phyloP scores from a whole-genome alignment of 2,888 invertebrate species.

The Nemapogon koenigi region DNA sequence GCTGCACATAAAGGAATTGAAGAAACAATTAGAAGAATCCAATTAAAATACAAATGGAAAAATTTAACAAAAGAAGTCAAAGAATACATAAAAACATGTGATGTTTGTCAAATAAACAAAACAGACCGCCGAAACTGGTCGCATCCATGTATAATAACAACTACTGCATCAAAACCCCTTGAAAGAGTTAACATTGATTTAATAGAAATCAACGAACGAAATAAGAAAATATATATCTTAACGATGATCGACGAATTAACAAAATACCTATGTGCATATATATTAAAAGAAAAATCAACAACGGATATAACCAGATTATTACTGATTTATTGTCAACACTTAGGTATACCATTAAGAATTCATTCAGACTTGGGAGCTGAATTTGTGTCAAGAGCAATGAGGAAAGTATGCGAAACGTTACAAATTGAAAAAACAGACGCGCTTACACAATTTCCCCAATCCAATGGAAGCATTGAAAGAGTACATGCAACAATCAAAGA shows the following conservation, averaged over 20 bases:
- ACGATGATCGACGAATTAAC: slow-evolving; percentile 25
- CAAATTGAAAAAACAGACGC: slow-evolving; percentile 23
- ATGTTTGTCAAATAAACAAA: slow-evolving; percentile 22
- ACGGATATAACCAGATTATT: slow-evolving; percentile 22
- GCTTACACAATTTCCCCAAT: slow-evolving; percentile 25
- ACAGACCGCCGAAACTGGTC: slow-evolving; percentile 22
- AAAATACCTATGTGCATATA: slow-evolving; percentile 24
- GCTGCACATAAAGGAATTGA: slow-evolving; percentile 23
- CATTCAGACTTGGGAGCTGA: slow-evolving; percentile 27
- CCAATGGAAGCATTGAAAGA: slow-evolving; percentile 23
- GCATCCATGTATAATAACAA: slow-evolving; percentile 27
- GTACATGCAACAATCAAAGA: slow-evolving; percentile 25
- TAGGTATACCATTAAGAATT: slow-evolving; percentile 23
- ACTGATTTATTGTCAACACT: slow-evolving; percentile 25
- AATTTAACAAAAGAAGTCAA: slow-evolving; percentile 24
- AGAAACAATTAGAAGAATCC: slow-evolving; percentile 24
- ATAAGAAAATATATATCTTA: slow-evolving; percentile 22
- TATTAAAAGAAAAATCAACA: slow-evolving; percentile 25
- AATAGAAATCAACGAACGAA: slow-evolving; percentile 25
- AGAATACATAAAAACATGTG: slow-evolving; percentile 21
- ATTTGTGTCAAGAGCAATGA: slow-evolving; percentile 22
- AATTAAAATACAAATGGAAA: slow-evolving; percentile 24
- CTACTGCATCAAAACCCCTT: slow-evolving; percentile 23
- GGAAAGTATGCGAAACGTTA: slow-evolving; percentile 24
- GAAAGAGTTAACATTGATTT: slow-evolving; percentile 25